phyloP scores from a whole-genome alignment of 2,797 vertebrate genomes.

The Mycteria americana region DNA sequence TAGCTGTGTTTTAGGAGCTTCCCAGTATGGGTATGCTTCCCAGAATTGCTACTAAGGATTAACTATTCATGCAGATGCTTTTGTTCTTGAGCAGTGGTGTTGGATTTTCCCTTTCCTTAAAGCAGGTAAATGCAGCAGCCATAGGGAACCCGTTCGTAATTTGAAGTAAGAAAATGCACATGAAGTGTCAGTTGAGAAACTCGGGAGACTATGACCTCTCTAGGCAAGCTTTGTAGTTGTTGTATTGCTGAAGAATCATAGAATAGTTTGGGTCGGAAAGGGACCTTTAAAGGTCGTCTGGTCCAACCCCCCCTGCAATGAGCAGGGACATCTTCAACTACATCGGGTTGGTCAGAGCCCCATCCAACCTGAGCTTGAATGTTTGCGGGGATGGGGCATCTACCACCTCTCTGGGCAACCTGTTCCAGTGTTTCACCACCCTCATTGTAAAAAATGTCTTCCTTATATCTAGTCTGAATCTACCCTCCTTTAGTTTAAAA shows the following conservation, averaged over 20 bases:
- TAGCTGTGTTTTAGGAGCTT: background rate
- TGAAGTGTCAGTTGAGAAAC: background rate
- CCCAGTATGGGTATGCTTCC: background rate
- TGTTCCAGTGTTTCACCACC: background rate
- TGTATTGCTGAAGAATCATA: background rate
- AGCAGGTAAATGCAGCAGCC: background rate
- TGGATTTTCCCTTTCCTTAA: background rate
- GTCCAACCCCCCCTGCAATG: background rate
- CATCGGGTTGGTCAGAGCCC: background rate
- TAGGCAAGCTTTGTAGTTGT: background rate
- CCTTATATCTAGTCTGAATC: background rate
- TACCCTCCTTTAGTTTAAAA: background rate
- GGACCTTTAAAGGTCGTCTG: no score
- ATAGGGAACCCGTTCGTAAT: background rate
- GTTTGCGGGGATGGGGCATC: background rate
- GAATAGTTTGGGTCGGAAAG: background rate
- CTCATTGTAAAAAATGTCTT: background rate
- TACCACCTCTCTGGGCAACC: background rate
- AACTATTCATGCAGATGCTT: background rate
- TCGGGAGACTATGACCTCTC: rapidly evolving
- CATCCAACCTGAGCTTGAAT: background rate
- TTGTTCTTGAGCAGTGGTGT: background rate
- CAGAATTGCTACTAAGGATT: background rate
- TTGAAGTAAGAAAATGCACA: background rate
- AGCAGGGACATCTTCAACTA: background rate